These are phyloP conservation scores for Cardinalis cardinalis DNA, from an alignment of 2,113 vertebrate species.

Conservation along the genomic window DNA sequence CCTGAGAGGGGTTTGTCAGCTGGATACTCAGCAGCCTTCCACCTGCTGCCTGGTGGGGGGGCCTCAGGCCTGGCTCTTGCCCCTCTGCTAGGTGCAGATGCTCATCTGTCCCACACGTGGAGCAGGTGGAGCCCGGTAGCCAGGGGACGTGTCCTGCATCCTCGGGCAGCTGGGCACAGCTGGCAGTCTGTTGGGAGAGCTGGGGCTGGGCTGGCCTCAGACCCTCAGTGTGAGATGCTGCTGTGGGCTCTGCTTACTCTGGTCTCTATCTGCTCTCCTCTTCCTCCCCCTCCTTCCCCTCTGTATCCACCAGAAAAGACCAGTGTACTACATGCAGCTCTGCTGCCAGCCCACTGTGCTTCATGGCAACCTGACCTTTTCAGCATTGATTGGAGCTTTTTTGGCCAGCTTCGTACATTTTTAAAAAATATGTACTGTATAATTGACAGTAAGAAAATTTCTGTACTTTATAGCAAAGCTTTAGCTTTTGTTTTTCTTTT, in stretches of 20 bases:
- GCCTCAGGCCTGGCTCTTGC: neutral
- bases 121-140: neutral
- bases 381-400: constrained; percentile 25
- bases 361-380: constrained; percentile 37
- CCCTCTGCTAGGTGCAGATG: neutral
- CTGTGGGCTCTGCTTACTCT: neutral
- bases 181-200: neutral
- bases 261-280: neutral
- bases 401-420: neutral
- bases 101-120: accelerated
- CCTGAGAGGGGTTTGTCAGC: neutral
- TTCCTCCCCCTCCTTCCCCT: neutral
- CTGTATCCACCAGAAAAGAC: neutral
- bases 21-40: neutral
- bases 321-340: constrained; percentile 57
- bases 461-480: constrained; percentile 58
- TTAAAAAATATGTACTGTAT: constrained; percentile 30
- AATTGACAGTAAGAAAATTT: constrained; percentile 58
- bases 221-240: neutral
- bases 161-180: neutral
- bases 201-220: neutral
- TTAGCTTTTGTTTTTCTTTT: constrained; percentile 58
- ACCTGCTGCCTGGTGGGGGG: neutral
- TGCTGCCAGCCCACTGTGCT: constrained; percentile 12
- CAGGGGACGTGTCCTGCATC: neutral